These are phyloP conservation scores for Apodemia duryi DNA, from an alignment of 2,888 invertebrate genomes.

Conservation along the genomic window DNA sequence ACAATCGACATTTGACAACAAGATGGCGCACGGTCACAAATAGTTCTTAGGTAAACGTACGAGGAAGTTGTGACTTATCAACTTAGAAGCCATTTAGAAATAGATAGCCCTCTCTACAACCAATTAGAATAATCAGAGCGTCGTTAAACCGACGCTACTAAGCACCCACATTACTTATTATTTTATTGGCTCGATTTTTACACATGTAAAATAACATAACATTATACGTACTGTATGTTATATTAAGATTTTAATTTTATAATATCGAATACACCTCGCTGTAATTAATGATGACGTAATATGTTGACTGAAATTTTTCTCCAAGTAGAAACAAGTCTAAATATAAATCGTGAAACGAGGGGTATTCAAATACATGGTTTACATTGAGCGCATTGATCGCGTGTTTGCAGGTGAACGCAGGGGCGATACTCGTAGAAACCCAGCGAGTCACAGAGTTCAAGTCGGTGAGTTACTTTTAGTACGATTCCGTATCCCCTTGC, in stretches of 20 bases:
- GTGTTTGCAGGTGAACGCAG: conserved; percentile 75
- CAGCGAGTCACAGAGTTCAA: conserved; percentile 69
- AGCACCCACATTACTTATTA: conserved; percentile 29
- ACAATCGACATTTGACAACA: conserved; percentile 66
- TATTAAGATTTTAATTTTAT: neutral
- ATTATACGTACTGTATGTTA: neutral
- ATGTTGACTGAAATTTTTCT: neutral
- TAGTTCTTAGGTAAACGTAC: conserved; percentile 55
- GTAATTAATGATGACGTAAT: neutral
- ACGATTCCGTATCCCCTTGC: conserved; percentile 31
- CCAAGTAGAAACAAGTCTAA: conserved; percentile 20
- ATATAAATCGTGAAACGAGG: conserved; percentile 29
- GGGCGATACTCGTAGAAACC: conserved; percentile 73
- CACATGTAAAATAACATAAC: neutral
- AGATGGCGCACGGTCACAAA: conserved; percentile 68
- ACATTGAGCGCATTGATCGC: conserved; percentile 69
- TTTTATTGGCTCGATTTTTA: conserved; percentile 11
- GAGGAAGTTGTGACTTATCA: conserved; percentile 57
- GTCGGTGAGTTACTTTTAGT: conserved; percentile 62
- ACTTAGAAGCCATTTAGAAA: conserved; percentile 52
- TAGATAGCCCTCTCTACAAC: conserved; percentile 41
- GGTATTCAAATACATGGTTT: conserved; percentile 54
- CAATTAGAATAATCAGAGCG: conserved; percentile 33
- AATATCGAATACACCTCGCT: conserved; percentile 9
- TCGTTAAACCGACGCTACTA: conserved; percentile 31